Conservation (phyloP, 2,797 vertebrate genomes). For the Poeciliopsis gracilis region DNA sequence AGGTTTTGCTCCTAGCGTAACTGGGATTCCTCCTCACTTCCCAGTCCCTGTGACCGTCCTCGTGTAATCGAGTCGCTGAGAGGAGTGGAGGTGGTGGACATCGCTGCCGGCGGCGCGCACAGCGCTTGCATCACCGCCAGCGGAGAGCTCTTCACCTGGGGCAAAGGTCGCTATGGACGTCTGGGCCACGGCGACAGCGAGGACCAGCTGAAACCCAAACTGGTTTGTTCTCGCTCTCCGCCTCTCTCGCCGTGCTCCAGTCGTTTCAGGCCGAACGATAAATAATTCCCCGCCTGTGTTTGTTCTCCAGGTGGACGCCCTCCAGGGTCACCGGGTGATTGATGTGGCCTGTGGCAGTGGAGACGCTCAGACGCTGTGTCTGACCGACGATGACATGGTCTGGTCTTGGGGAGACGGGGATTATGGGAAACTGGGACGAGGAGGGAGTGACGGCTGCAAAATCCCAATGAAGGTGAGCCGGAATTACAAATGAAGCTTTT, state of each 20-base stretch:
- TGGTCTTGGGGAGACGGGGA: slow-evolving; percentile 99
- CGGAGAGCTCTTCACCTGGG: slow-evolving; percentile 98
- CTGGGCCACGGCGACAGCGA: slow-evolving; percentile 98
- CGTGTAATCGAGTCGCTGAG: slow-evolving; percentile 96
- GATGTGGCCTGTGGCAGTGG: slow-evolving; percentile 97
- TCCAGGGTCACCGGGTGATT: slow-evolving; percentile 95
- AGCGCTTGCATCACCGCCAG: slow-evolving; percentile 95
- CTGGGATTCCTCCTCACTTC: slow-evolving; percentile 27
- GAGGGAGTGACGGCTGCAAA: slow-evolving; percentile 98
- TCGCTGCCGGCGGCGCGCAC: slow-evolving; percentile 96
- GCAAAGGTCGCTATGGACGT: slow-evolving; percentile 95
- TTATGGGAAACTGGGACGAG: slow-evolving; percentile 96
- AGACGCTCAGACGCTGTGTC: slow-evolving; percentile 95
- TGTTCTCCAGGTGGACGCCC: slow-evolving; percentile 90
- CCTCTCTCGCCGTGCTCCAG: neutral
- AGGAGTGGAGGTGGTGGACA: slow-evolving; percentile 95
- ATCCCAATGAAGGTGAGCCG: slow-evolving; percentile 94
- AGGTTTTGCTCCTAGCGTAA: slow-evolving; percentile 11
- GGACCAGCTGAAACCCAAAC: slow-evolving; percentile 97
- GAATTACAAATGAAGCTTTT: slow-evolving; percentile 15
- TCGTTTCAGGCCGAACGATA: neutral
- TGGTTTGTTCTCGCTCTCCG: slow-evolving; percentile 63
- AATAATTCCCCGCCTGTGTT: slow-evolving; percentile 11
- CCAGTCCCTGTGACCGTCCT: slow-evolving; percentile 95
- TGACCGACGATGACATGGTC: slow-evolving; percentile 97